Conservation (phyloP, 2,888 invertebrate genomes). For the Linnaemya tessellans region DNA sequence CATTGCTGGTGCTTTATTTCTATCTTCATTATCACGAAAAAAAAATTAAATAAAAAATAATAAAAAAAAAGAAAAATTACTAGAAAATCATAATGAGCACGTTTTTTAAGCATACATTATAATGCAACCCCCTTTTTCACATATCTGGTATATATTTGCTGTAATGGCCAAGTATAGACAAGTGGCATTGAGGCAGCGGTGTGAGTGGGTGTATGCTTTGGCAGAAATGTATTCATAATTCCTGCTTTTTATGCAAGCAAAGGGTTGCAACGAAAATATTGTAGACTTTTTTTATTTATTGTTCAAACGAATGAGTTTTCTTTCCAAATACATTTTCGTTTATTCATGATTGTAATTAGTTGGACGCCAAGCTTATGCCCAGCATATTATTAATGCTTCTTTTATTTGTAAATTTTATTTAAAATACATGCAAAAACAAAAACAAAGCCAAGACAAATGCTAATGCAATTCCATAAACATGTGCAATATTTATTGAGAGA, state of each 20-base stretch:
- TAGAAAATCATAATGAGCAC: conserved; percentile 72
- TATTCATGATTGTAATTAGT: conserved; percentile 71
- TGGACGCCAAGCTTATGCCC: conserved; percentile 68
- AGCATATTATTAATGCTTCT: conserved; percentile 25
- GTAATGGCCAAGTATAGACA: conserved; percentile 41
- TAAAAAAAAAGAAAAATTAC: conserved; percentile 41
- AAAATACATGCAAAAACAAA: neutral
- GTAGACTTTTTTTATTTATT: conserved; percentile 1
- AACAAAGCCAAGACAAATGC: conserved; percentile 41
- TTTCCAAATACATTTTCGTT: conserved; percentile 52
- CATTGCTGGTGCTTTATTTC: conserved; percentile 62
- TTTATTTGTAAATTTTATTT: conserved; percentile 13
- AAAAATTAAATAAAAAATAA: conserved; percentile 21
- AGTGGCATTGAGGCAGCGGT: conserved; percentile 15
- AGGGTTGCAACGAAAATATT: conserved; percentile 56
- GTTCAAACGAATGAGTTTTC: conserved; percentile 25
- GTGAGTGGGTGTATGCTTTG: conserved; percentile 37
- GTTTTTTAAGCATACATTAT: conserved; percentile 70
- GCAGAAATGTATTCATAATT: conserved; percentile 66
- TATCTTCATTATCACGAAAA: conserved; percentile 66
- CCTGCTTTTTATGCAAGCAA: conserved; percentile 61
- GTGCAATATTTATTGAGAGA: conserved; percentile 29
- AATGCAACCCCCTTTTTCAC: conserved; percentile 52
- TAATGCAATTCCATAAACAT: conserved; percentile 63
- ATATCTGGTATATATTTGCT: conserved; percentile 11